Evolutionary conservation across 2,888 invertebrate genomes (phyloP).

Genomic region (Baccha elongata): DNA sequence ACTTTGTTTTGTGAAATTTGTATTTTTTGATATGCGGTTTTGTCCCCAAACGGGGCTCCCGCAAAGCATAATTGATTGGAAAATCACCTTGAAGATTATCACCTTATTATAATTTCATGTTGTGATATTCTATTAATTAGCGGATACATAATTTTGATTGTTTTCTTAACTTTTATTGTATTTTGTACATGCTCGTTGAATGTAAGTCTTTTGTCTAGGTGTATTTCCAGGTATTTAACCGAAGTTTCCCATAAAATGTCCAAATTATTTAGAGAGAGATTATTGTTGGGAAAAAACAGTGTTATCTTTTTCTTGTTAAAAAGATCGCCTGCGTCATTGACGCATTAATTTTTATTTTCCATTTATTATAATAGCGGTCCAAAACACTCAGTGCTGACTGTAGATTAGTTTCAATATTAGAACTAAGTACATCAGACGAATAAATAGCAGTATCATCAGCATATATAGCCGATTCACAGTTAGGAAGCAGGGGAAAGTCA

Average conservation of each 20-base stretch:
- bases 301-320: constrained; percentile 10
- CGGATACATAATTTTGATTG: not conserved
- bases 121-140: constrained; percentile 9
- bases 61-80: too few relatives aligned
- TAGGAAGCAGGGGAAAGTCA: constrained; percentile 14
- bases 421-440: constrained; percentile 6
- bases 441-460: constrained; percentile 16
- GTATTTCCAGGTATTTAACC: too few relatives aligned
- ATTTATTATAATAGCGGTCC: constrained; percentile 3
- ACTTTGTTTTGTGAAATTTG: too few relatives aligned
- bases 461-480: constrained; percentile 7
- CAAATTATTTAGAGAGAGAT: not conserved
- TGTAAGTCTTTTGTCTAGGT: constrained; percentile 8
- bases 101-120: constrained; percentile 4
- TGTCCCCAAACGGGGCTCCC: too few relatives aligned
- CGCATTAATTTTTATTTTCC: constrained; percentile 23
- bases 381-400: constrained; percentile 1
- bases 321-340: not conserved
- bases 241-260: too few relatives aligned
- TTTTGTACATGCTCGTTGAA: constrained; percentile 10
- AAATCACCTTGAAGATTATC: constrained; percentile 10
- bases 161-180: too few relatives aligned
- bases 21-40: too few relatives aligned
- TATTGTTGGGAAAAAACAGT: constrained; percentile 8
- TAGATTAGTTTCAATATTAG: constrained; percentile 10